Percentiles rank a stretch among this genome's conserved stretches.
These are phyloP conservation scores for Acanthurus lineatus DNA, from an alignment of 2,797 vertebrate genomes.

Conservation along the genomic window DNA sequence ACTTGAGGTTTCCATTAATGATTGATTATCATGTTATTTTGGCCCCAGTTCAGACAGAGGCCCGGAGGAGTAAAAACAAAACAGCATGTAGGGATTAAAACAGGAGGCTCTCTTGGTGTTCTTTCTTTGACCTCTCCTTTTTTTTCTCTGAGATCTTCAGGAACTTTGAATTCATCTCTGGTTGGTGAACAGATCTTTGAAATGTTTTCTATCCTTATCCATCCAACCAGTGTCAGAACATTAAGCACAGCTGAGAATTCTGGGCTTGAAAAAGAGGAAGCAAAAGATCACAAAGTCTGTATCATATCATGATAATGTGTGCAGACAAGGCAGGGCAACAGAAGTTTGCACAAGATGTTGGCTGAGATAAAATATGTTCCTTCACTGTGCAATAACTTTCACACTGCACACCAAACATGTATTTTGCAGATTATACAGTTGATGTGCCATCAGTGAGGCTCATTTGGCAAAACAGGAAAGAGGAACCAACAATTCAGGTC, in stretches of 20 bases:
- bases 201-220: constrained; percentile 9
- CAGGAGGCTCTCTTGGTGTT: constrained; percentile 29
- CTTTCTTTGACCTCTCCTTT: constrained; percentile 47
- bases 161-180: constrained; percentile 11
- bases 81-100: constrained; percentile 44
- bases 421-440: constrained; percentile 72
- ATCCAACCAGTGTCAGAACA: constrained; percentile 44
- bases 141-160: constrained; percentile 20
- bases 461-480: constrained; percentile 46
- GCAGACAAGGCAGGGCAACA: constrained; percentile 26
- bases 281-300: constrained; percentile 40
- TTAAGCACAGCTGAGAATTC: constrained; percentile 36
- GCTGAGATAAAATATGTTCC: constrained; percentile 24
- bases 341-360: constrained; percentile 47
- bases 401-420: constrained; percentile 49
- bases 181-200: background rate
- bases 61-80: constrained; percentile 34
- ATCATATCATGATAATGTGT: constrained; percentile 44
- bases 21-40: constrained; percentile 72
- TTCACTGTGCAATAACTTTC: constrained; percentile 34
- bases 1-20: constrained; percentile 56
- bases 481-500: constrained; percentile 50
- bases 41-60: constrained; percentile 53
- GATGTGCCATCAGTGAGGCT: constrained; percentile 22
- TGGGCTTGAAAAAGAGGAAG: constrained; percentile 42